Evolutionary conservation across 2,888 invertebrate genomes (phyloP), one percentile per base, ranked within the genome.

Genomic region (Tetramorium bicarinatum): DNA sequence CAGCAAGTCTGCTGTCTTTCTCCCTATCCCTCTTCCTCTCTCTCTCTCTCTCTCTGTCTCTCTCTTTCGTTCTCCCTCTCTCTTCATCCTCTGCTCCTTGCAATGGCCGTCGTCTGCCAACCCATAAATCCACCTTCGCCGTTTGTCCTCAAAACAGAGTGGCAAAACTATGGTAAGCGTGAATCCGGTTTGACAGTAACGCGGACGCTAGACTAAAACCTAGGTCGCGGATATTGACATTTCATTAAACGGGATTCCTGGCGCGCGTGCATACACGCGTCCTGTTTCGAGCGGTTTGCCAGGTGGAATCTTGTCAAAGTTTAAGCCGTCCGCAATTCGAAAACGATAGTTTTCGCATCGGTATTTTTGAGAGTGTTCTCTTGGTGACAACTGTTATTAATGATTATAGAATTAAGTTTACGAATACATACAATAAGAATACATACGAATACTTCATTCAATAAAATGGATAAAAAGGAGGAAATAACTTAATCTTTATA

Each of bases 171-270:
- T 59, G 75, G 79, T 64, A 72, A 80, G 72, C 75, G 56, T 66
- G 77, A 85, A 87, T 88, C 85, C 84, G 62, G 75, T 76, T 75
- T 83, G 41, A 69, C 81, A 82, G 87, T 88, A 84, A 90, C 85
- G 83, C 61, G 90, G 52, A 76, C 81, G 82, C 88, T 82, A 88
- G 90, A 90, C 90, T 87, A 87, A 84, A 89, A 86, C 83, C 90
- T 84, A 85, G 90, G 84, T 86, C 85, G 85, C 69, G 90, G 79
- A 83, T 89, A 89, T 89, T 89, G 89, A 89, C 89, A 89, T 89
- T 89, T 90, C 88, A 90, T 89, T 89, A 89, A 89, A 90, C 84
- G 82, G 84, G 88, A 90, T 87, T 89, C 83, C 90, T 87, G 85
- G 85, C 82, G 52, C 85, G 83, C 87, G 85, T 90, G 82, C 86